Conservation (phyloP, 2,888 invertebrate species). For the Calliopum simillimum region DNA sequence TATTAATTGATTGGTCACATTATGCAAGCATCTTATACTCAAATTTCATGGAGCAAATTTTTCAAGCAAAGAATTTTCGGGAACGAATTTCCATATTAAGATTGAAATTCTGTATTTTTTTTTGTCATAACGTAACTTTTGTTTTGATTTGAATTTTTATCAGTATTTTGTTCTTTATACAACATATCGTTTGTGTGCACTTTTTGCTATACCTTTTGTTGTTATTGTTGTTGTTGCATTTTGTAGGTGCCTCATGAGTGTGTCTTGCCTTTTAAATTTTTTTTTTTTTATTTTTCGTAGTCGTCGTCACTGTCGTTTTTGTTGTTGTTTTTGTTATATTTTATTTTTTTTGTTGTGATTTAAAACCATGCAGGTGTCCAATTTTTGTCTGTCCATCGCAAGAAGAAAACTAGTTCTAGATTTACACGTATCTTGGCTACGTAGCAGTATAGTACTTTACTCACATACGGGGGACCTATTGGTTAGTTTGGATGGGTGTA, state of each 20-base stretch:
- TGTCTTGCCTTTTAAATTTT: constrained; percentile 36
- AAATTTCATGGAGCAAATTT: no score
- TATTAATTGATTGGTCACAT: no score
- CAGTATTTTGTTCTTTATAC: no score
- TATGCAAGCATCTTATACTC: no score
- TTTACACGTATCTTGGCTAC: constrained; percentile 29
- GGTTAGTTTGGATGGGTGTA: neutral
- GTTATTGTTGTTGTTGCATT: constrained; percentile 40
- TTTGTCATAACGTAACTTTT: no score
- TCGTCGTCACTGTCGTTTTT: neutral
- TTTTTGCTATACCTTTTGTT: constrained; percentile 39
- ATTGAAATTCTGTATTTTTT: no score
- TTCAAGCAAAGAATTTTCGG: no score
- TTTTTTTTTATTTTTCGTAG: constrained; percentile 37
- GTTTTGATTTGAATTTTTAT: no score
- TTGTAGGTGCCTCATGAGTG: constrained; percentile 41
- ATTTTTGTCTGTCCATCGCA: constrained; percentile 26
- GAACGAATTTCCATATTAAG: no score
- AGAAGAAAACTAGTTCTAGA: constrained; percentile 43
- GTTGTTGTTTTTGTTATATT: constrained; percentile 26
- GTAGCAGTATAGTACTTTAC: constrained; percentile 24
- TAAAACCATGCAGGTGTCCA: constrained; percentile 44
- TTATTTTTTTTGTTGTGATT: constrained; percentile 37
- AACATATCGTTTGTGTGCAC: constrained; percentile 38
- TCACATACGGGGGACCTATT: neutral